Evolutionary conservation across 2,888 invertebrate species (phyloP), one percentile per base, ranked within the genome.

Genomic region (Horisme vitalbata): DNA sequence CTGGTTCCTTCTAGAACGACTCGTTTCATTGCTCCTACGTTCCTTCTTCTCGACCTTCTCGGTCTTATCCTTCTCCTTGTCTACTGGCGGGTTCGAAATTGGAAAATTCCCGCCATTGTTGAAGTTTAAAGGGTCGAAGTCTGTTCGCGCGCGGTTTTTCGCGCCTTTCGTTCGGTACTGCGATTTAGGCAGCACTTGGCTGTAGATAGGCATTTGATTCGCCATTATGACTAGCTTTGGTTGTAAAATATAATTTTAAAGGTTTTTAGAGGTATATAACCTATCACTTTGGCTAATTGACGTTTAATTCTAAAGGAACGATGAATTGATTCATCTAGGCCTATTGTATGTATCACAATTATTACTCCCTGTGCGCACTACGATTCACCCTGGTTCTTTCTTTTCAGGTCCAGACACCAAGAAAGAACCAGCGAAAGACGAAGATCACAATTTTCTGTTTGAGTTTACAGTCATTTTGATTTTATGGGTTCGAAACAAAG

Each of bases 111-210:
- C 90, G 1, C 89, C 88, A 61, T 85, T 82, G 82, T 94, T 67
- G 85, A 93, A 65, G 89, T 95, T 63, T 87, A 95, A 71, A 61
- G 95, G 79, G 86, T 94, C 88, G 65, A 95, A 74, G 83, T 94
- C 67, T 0, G 71, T 76, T 32, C 75, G 73, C 9, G 26, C 68
- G 51, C 39, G 68, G 58, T 39, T 65, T 7, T 57, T 60, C 9
- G 31, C 52, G 36, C 68, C 83, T 67, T 80, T 83, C 4, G 69
- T 65, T 14, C 75, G 61, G 34, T 80, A 83, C 41, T 88, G 86
- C 0, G 85, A 84, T 58, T 89, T 89, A 2, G 89, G 89, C 10
- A 85, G 81, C 32, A 90, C 86, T 61, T 90, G 90, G 52, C 90
- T 90, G 59, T 90, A 90, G 54, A 90, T 90, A 10, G 90, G 90